phyloP scores from a whole-genome alignment of 30 jellyfish, hydroid and myxozoan genomes.

The Pelagia noctiluca region DNA sequence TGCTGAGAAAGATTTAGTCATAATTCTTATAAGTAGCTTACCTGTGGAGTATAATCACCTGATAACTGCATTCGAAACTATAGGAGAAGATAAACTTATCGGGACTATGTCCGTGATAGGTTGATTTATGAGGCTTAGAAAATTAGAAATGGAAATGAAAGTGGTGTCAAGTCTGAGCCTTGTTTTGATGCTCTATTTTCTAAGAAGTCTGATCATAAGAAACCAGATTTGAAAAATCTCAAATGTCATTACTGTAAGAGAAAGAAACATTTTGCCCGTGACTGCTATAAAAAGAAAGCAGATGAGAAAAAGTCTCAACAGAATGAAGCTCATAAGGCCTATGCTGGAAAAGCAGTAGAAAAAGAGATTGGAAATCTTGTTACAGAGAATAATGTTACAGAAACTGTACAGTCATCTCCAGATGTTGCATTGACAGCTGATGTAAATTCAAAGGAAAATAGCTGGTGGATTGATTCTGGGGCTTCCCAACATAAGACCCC shows the following conservation, averaged over 20 bases:
- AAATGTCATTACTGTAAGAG: slow-evolving; percentile 45
- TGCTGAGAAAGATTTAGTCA: slow-evolving; percentile 62
- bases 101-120: too few relatives aligned
- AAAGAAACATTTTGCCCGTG: slow-evolving; percentile 48
- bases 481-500: slow-evolving; percentile 68
- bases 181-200: too few relatives aligned
- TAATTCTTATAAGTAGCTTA: slow-evolving; percentile 56
- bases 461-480: slow-evolving; percentile 69
- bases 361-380: background rate
- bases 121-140: too few relatives aligned
- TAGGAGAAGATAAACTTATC: too few relatives aligned
- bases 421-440: slow-evolving; percentile 7
- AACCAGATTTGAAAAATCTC: slow-evolving; percentile 14
- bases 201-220: slow-evolving; percentile 6
- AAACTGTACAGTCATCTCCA: too few relatives aligned
- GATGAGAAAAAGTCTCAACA: slow-evolving; percentile 23
- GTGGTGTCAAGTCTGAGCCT: too few relatives aligned
- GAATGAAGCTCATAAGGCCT: slow-evolving; percentile 1
- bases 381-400: too few relatives aligned
- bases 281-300: slow-evolving; percentile 50
- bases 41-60: slow-evolving; percentile 42
- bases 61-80: too few relatives aligned
- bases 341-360: background rate
- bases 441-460: background rate
- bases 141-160: too few relatives aligned